Evolutionary conservation across 2,113 vertebrate species (phyloP), one percentile per base, ranked within the genome.

Genomic region (Callospermophilus lateralis): DNA sequence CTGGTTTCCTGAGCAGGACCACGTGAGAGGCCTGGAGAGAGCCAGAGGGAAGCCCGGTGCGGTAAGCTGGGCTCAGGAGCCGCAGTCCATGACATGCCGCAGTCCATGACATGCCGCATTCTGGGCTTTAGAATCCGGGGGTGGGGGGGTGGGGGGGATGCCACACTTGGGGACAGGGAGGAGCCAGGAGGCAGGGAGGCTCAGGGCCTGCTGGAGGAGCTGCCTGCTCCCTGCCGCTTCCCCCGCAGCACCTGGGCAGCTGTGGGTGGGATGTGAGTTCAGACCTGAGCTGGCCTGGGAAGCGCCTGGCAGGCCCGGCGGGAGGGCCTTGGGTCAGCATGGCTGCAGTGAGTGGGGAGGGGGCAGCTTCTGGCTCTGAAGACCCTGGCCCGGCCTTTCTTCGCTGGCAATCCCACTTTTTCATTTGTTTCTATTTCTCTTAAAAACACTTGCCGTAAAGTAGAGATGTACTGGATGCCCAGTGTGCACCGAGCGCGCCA

Each of bases 231-330:
- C 8, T 5, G 37, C 13, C 3, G 2, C 67, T 13, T 4, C 3
- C 24, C 0, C 4, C 0, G 15, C 24, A 45, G 48, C 32, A 8
- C 16, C 67, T 20, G 4, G 58, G 6, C 28, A 32, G 37, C 19
- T 34, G 15, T 0, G 78, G 78, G 48, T 0, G 8, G 30, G 24
- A 2, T 1, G 37, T 53, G 34, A 1, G 0, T 3, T 39, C 7
- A 16, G 34, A 8, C 13, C 30, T 15, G 20, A 39, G 10, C 39
- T 30, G 7, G 68, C 20, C 13, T 6, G 16, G 8, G 6, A 13
- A 26, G 0, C n/a, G 39, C 0, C 1, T 0, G 8, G 48, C 2
- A 8, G 8, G 6, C 16, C 34, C 8, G 0, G 13, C 79, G 13
- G 17, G 13, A 7, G 22, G 45, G 1, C 10, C 0, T 1, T 0